Evolutionary conservation across 2,888 invertebrate species (phyloP).

Genomic region (Caenorhabditis virilis): DNA sequence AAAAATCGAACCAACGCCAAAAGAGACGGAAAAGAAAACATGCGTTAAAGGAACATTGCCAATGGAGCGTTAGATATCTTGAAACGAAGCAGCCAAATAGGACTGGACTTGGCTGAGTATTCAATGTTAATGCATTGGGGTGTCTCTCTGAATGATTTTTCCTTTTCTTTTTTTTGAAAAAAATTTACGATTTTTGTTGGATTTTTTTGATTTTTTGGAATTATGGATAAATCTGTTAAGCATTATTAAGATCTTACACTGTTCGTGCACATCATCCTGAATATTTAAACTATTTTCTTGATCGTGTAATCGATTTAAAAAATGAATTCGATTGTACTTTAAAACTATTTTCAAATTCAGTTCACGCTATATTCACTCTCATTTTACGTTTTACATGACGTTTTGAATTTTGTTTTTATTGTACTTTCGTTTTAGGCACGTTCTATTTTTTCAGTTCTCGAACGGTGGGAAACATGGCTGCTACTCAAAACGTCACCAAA

Average conservation of each 20-base stretch:
- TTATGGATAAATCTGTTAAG: too few species aligned
- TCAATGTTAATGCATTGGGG: slow-evolving; percentile 22
- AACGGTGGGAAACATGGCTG: slow-evolving; percentile 41
- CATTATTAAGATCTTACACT: slow-evolving; percentile 11
- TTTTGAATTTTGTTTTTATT: too few species aligned
- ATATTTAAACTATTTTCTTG: slow-evolving; percentile 3
- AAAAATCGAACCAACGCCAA: slow-evolving; percentile 6
- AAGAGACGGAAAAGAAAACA: slow-evolving; percentile 14
- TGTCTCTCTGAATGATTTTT: slow-evolving; percentile 4
- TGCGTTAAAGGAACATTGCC: slow-evolving; percentile 21
- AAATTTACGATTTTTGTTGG: too few species aligned
- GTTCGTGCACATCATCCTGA: background rate
- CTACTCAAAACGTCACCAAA: slow-evolving; percentile 60
- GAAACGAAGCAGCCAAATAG: slow-evolving; percentile 23
- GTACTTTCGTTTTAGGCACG: too few species aligned
- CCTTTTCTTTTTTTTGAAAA: slow-evolving; percentile 11
- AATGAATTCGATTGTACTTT: background rate
- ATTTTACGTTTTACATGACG: too few species aligned
- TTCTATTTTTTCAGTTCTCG: slow-evolving; percentile 3
- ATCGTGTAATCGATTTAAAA: slow-evolving; percentile 3
- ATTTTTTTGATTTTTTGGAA: too few species aligned
- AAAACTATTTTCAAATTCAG: too few species aligned
- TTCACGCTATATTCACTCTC: too few species aligned
- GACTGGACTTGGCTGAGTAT: slow-evolving; percentile 34
- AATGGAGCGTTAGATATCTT: slow-evolving; percentile 13